These are phyloP conservation scores for Rhynchopsitta pachyrhyncha DNA, from an alignment of 2,113 vertebrate genomes.

Conservation along the genomic window DNA sequence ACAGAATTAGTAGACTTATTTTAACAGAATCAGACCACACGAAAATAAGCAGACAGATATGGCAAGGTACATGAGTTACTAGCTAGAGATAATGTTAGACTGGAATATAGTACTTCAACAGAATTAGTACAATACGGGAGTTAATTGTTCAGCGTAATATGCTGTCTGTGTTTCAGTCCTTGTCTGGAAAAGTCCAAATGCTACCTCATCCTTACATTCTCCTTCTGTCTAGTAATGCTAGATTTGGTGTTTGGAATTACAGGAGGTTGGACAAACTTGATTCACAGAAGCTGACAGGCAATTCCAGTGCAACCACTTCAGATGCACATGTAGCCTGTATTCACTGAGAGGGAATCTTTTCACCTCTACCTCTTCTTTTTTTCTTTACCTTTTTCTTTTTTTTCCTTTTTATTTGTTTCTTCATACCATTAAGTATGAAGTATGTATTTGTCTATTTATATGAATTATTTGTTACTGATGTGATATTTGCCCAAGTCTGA, in stretches of 20 bases:
- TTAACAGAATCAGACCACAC: background rate
- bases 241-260: background rate
- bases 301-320: background rate
- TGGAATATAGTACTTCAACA: fast-evolving
- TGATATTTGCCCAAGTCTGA: background rate
- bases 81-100: background rate
- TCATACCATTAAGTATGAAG: background rate
- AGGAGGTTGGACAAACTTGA: background rate
- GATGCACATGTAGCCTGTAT: background rate
- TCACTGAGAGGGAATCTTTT: background rate
- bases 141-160: background rate
- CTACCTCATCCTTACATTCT: background rate
- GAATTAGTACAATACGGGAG: background rate
- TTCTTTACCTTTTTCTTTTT: too few species aligned
- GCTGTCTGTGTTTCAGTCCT: background rate
- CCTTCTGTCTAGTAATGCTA: background rate
- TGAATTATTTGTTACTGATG: background rate
- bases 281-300: background rate
- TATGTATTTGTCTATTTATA: background rate
- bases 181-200: background rate
- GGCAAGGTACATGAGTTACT: background rate
- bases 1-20: background rate
- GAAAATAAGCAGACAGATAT: background rate
- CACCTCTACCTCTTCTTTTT: background rate
- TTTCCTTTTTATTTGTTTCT: background rate